Evolutionary conservation across 2,797 vertebrate genomes (phyloP), one percentile per base, ranked within the genome.

Genomic region (Tapirus indicus): DNA sequence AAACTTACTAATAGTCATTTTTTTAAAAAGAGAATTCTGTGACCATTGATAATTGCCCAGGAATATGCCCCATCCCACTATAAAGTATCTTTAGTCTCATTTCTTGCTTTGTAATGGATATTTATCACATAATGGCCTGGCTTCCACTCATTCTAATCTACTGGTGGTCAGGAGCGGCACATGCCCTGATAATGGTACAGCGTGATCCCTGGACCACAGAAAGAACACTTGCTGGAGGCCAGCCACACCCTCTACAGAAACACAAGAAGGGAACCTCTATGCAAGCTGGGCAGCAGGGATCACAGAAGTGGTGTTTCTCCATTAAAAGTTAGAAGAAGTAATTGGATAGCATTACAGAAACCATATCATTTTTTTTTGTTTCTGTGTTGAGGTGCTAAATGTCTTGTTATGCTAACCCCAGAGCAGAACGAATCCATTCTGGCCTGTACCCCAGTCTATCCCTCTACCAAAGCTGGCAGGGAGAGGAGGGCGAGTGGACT

Each of bases 71-170:
- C 23, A 5, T 35, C 18, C 9, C 16, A 29, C 27, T 9, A 8
- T 14, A 16, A 66, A 38, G 47, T 23, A 14, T 32, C 71, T 47
- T n/a, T 35, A 6, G 2, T 3, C 54, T 60, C 25, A 0, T 47
- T 56, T 89, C 72, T 93, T 85, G 20, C 14, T 84, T 47, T 91
- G n/a, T 4, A 85, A 20, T 64, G 32, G 14, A 7, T 32, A 27
- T 27, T 35, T 58, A 44, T 68, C 47, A 66, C 7, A 1, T 14
- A 54, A 20, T 0, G 3, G 47, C n/a, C 49, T 69, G 35, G 12
- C 64, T 88, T 49, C 82, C 49, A 21, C 21, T 91, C 32, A 35
- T 8, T 83, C 80, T 32, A 77, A 84, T 69, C 52, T 83, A 12
- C 64, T 23, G 60, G 25, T 17, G 62, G 68, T 83, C 89, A 41